A percentile compares a stretch with the other conserved stretches of the same genome.
Conservation (phyloP, 1,140 invertebrate species). For the Neelides sp. region DNA sequence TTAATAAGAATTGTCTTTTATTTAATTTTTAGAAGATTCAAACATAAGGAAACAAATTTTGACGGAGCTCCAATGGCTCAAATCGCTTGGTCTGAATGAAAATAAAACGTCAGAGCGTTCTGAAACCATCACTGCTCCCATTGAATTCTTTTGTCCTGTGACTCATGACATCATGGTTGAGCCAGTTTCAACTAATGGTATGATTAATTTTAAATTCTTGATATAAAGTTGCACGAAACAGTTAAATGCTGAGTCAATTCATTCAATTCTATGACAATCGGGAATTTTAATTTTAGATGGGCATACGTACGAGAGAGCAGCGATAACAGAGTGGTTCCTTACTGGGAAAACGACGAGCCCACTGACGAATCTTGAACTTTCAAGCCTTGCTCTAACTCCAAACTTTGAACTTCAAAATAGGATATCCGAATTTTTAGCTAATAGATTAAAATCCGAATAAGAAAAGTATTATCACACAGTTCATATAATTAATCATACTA, state of each 20-base stretch:
- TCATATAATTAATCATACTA: too few species aligned
- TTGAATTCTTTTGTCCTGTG: constrained; percentile 67
- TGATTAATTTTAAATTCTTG: constrained; percentile 13
- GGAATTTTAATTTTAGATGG: constrained; percentile 46
- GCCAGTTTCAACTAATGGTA: constrained; percentile 57
- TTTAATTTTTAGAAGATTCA: constrained; percentile 30
- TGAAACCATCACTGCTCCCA: constrained; percentile 37
- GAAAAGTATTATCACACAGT: too few species aligned
- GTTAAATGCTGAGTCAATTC: neutral
- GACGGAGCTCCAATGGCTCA: constrained; percentile 42
- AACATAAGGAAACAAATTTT: constrained; percentile 31
- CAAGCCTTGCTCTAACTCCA: constrained; percentile 44
- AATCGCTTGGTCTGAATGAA: constrained; percentile 31
- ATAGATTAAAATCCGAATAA: constrained; percentile 24
- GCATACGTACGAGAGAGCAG: constrained; percentile 59
- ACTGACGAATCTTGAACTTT: constrained; percentile 55
- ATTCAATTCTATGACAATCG: constrained; percentile 3
- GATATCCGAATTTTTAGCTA: constrained; percentile 31
- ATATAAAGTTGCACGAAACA: neutral
- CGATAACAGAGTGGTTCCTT: constrained; percentile 58
- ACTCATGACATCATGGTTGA: constrained; percentile 66
- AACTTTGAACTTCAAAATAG: constrained; percentile 40
- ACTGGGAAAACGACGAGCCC: constrained; percentile 58
- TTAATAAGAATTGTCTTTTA: constrained; percentile 1
- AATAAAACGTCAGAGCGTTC: constrained; percentile 9